Base-by-base conservation (phyloP, 2,888 invertebrate species). In the Lissonota sp. region DNA sequence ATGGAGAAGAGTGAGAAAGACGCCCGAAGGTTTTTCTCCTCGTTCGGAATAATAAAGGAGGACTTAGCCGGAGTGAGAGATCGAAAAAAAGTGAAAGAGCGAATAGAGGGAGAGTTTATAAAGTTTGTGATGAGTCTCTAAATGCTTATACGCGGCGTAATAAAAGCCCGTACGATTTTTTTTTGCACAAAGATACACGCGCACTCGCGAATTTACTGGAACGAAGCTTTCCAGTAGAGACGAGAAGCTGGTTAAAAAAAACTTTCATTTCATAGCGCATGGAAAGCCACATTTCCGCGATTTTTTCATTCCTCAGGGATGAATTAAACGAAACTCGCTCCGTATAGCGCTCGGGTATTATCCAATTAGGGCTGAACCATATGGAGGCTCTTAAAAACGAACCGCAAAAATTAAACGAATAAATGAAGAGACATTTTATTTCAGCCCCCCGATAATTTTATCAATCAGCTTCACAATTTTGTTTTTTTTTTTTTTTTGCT, bases 21-120 rank as follows among this genome's bases (percentile, higher is more conserved):
- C 26, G 64, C 77, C 80, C 57, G 46, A 51, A 62, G 78, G 70
- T 67, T 71, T 77, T 74, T 67, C 26, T 26, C 49, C 64, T 69
- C 70, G 37, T 74, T 71, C 74, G 57, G 26, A 75, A 81, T 81
- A 75, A 78, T 71, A 81, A 81, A 71, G 66, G 78, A 78, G 66
- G 62, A 75, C 62, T 75, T 51, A 57, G 40, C 60, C 37, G 58
- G 51, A 40, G 16, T 42, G 14, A 26, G 16, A 40, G 70, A 4
- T 5, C 10, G 10, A 67, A 8, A 67, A 8, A 67, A 16, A 57
- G 40, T 49, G 16, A 58, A 39, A 40, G 42, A 63, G 42, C 26
- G 40, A 26, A 42, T n/a, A 42, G 40, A 42, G 60, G 14, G 51
- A 57, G 46, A 42, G 57, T 60, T 42, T 67, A 44, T 42, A 60